Conservation (phyloP, 2,888 invertebrate species). For the Euplexia lucipara region DNA sequence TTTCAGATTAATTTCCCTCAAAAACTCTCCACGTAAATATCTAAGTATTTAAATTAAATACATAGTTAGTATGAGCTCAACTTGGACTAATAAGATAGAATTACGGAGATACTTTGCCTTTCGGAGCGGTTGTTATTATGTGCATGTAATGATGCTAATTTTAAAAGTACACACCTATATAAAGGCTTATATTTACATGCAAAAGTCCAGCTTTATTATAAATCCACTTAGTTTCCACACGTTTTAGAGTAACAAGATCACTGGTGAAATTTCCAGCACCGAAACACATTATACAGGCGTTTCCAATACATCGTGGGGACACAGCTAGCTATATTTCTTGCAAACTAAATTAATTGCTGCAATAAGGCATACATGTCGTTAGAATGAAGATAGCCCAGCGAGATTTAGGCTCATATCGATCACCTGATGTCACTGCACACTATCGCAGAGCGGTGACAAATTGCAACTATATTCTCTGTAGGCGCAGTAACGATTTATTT, state of each 20-base stretch:
- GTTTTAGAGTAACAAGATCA: not conserved
- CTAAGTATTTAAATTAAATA: too few species aligned
- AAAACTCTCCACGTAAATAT: too few species aligned
- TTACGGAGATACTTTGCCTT: too few species aligned
- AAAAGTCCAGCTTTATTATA: slow-evolving; percentile 1
- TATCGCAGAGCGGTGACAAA: slow-evolving; percentile 42
- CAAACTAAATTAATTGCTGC: slow-evolving; percentile 13
- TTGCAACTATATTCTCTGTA: slow-evolving; percentile 47
- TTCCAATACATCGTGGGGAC: not conserved
- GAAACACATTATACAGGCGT: not conserved
- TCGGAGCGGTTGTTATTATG: too few species aligned
- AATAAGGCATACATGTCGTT: not conserved
- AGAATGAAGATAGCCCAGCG: slow-evolving; percentile 20
- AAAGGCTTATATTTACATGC: not conserved
- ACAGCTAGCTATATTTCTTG: not conserved
- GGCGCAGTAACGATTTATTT: slow-evolving; percentile 15
- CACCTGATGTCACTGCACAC: slow-evolving; percentile 44
- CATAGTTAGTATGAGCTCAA: too few species aligned
- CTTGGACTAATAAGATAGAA: too few species aligned
- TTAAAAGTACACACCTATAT: not conserved
- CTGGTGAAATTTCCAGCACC: not conserved
- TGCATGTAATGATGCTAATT: not conserved
- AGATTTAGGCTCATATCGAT: slow-evolving; percentile 47
- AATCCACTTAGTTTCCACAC: not conserved
- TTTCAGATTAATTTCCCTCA: too few species aligned